A percentile compares a stretch with the other conserved stretches of the same genome.
Evolutionary conservation across 2,888 invertebrate genomes (phyloP).

Genomic region (Yponomeuta sedellus): DNA sequence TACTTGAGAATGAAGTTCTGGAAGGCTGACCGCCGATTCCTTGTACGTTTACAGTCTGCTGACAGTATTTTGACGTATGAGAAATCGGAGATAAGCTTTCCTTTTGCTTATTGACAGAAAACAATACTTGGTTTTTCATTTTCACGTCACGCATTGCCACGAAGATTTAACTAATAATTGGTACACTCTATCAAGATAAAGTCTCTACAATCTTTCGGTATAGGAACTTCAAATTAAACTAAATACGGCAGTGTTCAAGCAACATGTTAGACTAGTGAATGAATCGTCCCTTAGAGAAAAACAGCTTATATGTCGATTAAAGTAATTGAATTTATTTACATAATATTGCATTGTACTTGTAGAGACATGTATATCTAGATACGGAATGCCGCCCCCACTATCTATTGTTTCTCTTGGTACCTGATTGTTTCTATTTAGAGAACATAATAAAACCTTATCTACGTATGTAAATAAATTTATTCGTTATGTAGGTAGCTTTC

Average conservation of each 20-base stretch:
- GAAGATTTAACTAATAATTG: too few relatives aligned
- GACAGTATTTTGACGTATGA: too few relatives aligned
- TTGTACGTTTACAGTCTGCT: too few relatives aligned
- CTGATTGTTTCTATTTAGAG: conserved; percentile 52
- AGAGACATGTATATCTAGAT: not conserved
- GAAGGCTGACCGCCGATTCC: too few relatives aligned
- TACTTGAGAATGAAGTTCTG: too few relatives aligned
- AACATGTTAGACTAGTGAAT: conserved; percentile 2
- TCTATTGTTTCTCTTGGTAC: conserved; percentile 48
- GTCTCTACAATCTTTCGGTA: too few relatives aligned
- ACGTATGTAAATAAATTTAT: not conserved
- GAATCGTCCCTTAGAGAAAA: not conserved
- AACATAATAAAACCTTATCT: not conserved
- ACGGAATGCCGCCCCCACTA: not conserved
- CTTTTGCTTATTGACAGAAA: too few relatives aligned
- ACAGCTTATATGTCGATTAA: not conserved
- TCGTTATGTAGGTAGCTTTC: not conserved
- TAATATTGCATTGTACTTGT: not conserved
- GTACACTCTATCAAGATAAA: too few relatives aligned
- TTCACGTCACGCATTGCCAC: too few relatives aligned
- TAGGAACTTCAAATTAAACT: not conserved
- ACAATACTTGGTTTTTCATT: too few relatives aligned
- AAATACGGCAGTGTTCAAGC: not conserved
- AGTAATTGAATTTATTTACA: not conserved
- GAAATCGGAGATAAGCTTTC: not conserved